Conservation (phyloP, 2,113 vertebrate species). For the Perca fluviatilis region DNA sequence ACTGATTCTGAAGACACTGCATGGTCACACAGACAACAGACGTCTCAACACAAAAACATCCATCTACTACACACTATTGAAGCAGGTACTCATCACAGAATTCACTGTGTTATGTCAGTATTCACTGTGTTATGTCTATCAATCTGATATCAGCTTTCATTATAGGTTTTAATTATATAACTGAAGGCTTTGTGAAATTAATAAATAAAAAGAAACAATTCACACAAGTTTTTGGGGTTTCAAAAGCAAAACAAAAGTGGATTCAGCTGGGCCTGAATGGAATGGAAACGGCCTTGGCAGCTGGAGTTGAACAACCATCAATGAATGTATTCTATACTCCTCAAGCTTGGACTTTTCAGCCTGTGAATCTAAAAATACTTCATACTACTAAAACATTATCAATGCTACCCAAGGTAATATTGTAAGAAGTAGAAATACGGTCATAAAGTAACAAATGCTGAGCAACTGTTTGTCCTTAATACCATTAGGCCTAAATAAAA, state of each 20-base stretch:
- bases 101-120: background rate
- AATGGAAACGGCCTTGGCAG: background rate
- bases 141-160: background rate
- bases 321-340: background rate
- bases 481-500: background rate
- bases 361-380: background rate
- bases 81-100: background rate
- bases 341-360: background rate
- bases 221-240: background rate
- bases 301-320: background rate
- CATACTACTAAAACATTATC: background rate
- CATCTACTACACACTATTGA: background rate
- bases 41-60: conserved; percentile 6
- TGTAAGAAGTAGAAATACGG: too few species aligned
- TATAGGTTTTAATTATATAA: background rate
- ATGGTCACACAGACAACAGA: background rate
- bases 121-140: background rate
- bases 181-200: background rate
- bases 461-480: background rate
- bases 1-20: conserved; percentile 97
- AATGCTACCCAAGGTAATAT: background rate
- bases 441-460: background rate
- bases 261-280: background rate
- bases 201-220: background rate
- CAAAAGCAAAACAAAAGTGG: background rate